Evolutionary conservation across 2,113 vertebrate species (phyloP), one percentile per base, ranked within the genome.

Genomic region (Muntiacus reevesi): DNA sequence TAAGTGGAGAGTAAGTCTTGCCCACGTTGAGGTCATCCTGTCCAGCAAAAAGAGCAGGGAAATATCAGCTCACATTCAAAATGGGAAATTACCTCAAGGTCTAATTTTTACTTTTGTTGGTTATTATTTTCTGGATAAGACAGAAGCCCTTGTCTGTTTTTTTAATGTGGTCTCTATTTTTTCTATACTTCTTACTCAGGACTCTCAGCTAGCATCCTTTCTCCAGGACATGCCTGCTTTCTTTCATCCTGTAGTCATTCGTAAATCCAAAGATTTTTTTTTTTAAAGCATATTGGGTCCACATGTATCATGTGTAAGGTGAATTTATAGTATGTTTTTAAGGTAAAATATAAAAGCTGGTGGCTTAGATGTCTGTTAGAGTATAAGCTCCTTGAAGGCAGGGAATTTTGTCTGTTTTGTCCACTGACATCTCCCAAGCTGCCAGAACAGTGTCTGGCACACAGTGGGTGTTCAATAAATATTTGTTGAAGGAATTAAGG

Each of bases 1-100:
- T 98, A 97, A 98, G 97, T 89, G 89, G 64, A 62, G 45, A 95
- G 33, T 76, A 98, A 98, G 98, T 98, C 98, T 98, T 94, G 98
- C 94, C 82, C 96, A 89, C 74, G 71, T 71, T 97, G 94, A 97
- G 91, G 96, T 98, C 98, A 94, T 97, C 47, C 30, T 64, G 25
- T 84, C 97, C 88, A 88, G 97, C 25, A 2, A 62, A 87, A 98
- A 91, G 45, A 62, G 57, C 40, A 55, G 93, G 43, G 50, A 57
- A 97, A 96, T 59, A 96, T 76, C 33, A 67, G 89, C 21, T 64
- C 36, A 94, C 27, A 84, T 93, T 92, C 76, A 92, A 97, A 98
- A 98, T 83, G 33, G 36, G 10, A 85, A 71, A 5, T 47, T 74
- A 71, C 15, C 91, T 91, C 83, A 86, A 95, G 2, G 28, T 71